Percentiles rank a stretch among this genome's conserved stretches.
These are phyloP conservation scores for Mechanitis messenoides DNA, from an alignment of 2,888 invertebrate genomes.

Conservation along the genomic window DNA sequence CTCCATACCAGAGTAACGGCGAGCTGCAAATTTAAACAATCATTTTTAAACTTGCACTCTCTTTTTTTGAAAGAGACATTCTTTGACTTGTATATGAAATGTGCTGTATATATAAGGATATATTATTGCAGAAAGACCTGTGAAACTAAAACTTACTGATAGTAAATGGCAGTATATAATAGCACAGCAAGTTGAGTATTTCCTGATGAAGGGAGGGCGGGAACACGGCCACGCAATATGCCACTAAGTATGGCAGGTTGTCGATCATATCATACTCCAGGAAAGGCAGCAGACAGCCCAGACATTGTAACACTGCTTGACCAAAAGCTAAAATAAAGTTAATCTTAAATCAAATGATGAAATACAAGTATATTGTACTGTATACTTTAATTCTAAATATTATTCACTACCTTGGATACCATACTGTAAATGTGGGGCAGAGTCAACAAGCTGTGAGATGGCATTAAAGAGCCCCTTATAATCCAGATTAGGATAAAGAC, in stretches of 20 bases:
- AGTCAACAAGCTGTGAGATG: conserved; percentile 91
- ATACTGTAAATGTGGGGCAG: conserved; percentile 93
- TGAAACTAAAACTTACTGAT: conserved; percentile 82
- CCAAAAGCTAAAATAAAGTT: conserved; percentile 85
- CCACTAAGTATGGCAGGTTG: conserved; percentile 94
- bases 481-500: conserved; percentile 96
- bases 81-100: background rate
- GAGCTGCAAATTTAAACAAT: conserved; percentile 61
- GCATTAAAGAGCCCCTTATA: conserved; percentile 97
- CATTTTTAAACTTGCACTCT: background rate
- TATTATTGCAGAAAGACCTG: background rate
- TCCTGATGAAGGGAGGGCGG: conserved; percentile 94
- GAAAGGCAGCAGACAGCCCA: conserved; percentile 96
- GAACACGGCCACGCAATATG: conserved; percentile 94
- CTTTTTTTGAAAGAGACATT: too few relatives aligned
- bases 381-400: too few relatives aligned
- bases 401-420: conserved; percentile 83
- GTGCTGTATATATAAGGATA: background rate
- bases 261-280: conserved; percentile 97
- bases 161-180: conserved; percentile 96
- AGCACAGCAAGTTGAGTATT: conserved; percentile 95
- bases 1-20: conserved; percentile 82
- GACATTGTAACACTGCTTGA: conserved; percentile 93
- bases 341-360: too few relatives aligned
- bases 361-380: too few relatives aligned